Conservation (phyloP, 2,888 invertebrate genomes). For the Platyscelio sp. region DNA sequence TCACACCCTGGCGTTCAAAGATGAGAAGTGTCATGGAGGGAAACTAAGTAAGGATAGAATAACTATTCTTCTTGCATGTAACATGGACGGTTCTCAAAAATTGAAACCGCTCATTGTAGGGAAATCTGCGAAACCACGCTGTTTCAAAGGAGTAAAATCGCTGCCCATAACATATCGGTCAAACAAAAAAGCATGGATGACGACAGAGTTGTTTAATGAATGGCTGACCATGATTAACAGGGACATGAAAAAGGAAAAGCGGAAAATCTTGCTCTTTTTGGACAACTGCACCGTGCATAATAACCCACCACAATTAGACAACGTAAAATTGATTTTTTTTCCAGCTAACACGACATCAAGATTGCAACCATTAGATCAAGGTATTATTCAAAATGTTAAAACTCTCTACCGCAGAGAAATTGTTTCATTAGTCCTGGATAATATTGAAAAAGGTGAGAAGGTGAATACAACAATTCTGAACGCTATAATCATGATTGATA, state of each 20-base stretch:
- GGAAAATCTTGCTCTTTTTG: slow-evolving; percentile 27
- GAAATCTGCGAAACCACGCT: slow-evolving; percentile 77
- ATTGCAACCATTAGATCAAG: slow-evolving; percentile 43
- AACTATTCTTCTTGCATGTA: slow-evolving; percentile 78
- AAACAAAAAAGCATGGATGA: slow-evolving; percentile 82
- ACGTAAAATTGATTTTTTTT: slow-evolving; percentile 18
- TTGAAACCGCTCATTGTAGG: slow-evolving; percentile 78
- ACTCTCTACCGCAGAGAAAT: slow-evolving; percentile 31
- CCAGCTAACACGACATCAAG: slow-evolving; percentile 39
- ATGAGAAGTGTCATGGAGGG: slow-evolving; percentile 32
- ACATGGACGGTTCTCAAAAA: slow-evolving; percentile 80
- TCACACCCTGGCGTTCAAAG: too few relatives aligned
- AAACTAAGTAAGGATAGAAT: slow-evolving; percentile 80
- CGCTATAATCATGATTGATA: slow-evolving; percentile 45
- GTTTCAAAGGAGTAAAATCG: slow-evolving; percentile 51
- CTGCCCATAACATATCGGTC: slow-evolving; percentile 76
- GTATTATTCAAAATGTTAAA: slow-evolving; percentile 44
- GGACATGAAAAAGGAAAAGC: slow-evolving; percentile 20
- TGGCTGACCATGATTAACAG: slow-evolving; percentile 23
- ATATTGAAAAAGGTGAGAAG: background rate
- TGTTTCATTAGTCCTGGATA: slow-evolving; percentile 7
- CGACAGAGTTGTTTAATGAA: slow-evolving; percentile 71
- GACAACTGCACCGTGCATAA: slow-evolving; percentile 11
- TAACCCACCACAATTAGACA: background rate
- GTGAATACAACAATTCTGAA: background rate